A percentile compares a stretch with the other conserved stretches of the same genome.
phyloP scores from a whole-genome alignment of 2,888 invertebrate genomes.

The Empis livida region DNA sequence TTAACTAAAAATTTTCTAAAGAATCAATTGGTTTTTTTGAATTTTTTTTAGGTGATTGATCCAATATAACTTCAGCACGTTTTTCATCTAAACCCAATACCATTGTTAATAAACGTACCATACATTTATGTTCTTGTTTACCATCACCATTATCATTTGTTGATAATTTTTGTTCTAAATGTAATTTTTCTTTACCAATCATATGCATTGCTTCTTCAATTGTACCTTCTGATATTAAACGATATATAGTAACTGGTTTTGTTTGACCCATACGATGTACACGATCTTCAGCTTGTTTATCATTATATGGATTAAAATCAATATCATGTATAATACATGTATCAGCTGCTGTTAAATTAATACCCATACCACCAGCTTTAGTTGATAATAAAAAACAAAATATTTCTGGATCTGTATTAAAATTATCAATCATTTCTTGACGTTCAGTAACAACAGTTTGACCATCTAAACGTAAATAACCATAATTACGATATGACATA shows the following conservation, averaged over 20 bases:
- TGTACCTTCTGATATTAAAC: constrained; percentile 71
- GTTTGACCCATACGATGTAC: constrained; percentile 66
- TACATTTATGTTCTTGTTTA: constrained; percentile 57
- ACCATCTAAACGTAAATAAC: constrained; percentile 78
- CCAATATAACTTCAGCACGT: background rate
- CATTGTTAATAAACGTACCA: constrained; percentile 65
- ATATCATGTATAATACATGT: constrained; percentile 94
- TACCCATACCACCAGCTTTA: constrained; percentile 89
- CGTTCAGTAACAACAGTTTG: constrained; percentile 74
- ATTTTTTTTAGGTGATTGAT: too few species aligned
- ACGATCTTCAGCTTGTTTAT: constrained; percentile 93
- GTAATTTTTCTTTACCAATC: constrained; percentile 81
- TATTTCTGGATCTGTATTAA: constrained; percentile 62
- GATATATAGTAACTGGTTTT: constrained; percentile 73
- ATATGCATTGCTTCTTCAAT: constrained; percentile 89
- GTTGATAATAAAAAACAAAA: constrained; percentile 89
- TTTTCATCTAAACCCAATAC: constrained; percentile 48
- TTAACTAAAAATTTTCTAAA: too few species aligned
- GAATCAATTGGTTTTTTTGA: too few species aligned
- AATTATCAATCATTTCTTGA: constrained; percentile 82
- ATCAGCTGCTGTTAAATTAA: constrained; percentile 88
- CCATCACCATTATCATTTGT: constrained; percentile 41
- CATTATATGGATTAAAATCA: constrained; percentile 97
- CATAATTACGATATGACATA: constrained; percentile 55
- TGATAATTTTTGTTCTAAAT: constrained; percentile 76